A percentile compares a stretch with the other conserved stretches of the same genome.
Conservation (phyloP, 2,888 invertebrate genomes). For the Spicauda simplicius region DNA sequence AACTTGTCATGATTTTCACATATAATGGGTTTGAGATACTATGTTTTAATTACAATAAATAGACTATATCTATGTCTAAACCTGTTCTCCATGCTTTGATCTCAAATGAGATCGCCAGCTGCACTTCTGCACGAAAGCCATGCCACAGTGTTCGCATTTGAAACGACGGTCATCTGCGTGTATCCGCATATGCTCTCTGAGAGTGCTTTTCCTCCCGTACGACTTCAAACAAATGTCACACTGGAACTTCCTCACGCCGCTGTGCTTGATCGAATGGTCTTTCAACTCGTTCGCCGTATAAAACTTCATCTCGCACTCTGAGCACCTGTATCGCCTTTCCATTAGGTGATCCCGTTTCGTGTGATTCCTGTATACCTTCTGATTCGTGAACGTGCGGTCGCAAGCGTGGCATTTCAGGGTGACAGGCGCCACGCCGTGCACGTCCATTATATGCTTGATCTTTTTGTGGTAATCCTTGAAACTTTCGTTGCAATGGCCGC, state of each 20-base stretch:
- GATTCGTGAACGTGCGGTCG: constrained; percentile 46
- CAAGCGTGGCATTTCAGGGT: constrained; percentile 51
- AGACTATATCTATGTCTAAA: constrained; percentile 10
- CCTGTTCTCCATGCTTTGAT: constrained; percentile 48
- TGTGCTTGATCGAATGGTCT: constrained; percentile 59
- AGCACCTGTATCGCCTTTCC: constrained; percentile 47
- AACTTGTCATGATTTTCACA: background rate
- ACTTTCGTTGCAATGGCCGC: constrained; percentile 49
- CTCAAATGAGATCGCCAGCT: constrained; percentile 52
- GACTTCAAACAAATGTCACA: constrained; percentile 51
- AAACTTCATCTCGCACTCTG: constrained; percentile 45
- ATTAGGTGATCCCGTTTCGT: constrained; percentile 50
- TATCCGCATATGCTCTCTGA: constrained; percentile 58
- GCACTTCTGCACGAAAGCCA: constrained; percentile 53
- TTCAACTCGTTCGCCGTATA: constrained; percentile 58
- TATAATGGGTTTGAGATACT: no score
- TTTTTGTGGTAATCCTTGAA: constrained; percentile 40
- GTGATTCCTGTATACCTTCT: constrained; percentile 47
- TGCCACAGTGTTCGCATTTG: constrained; percentile 52
- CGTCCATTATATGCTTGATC: constrained; percentile 46
- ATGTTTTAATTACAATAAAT: no score
- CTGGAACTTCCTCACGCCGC: constrained; percentile 47
- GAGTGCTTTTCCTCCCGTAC: constrained; percentile 45
- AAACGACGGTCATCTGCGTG: constrained; percentile 53
- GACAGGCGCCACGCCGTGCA: constrained; percentile 45